A percentile compares a stretch with the other conserved stretches of the same genome.
Conservation (phyloP, 1,140 invertebrate genomes). For the Hypothenemus hampei region DNA sequence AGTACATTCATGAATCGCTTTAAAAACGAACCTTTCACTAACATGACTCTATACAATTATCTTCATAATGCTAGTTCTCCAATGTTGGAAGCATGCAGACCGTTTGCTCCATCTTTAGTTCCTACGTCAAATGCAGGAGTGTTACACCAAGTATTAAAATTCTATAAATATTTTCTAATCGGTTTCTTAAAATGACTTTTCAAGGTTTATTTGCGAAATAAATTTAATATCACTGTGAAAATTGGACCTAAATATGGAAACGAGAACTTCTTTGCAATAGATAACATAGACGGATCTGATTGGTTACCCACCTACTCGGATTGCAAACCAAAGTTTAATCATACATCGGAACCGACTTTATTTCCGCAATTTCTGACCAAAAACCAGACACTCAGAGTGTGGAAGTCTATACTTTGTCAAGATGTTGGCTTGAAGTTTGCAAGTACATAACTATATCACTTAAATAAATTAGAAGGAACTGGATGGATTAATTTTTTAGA, state of each 20-base stretch:
- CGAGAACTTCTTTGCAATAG: constrained; percentile 1
- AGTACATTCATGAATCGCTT: background rate
- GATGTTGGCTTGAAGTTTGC: background rate
- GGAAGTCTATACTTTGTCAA: constrained; percentile 2
- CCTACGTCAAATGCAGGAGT: background rate
- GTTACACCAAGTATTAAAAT: background rate
- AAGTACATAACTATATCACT: background rate
- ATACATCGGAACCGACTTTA: constrained; percentile 5
- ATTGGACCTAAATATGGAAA: constrained; percentile 6
- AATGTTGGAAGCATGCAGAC: background rate
- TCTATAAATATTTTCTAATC: background rate
- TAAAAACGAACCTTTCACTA: background rate
- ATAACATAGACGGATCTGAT: background rate
- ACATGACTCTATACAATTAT: constrained; percentile 1
- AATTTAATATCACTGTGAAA: constrained; percentile 1
- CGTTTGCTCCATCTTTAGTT: background rate
- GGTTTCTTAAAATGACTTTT: background rate
- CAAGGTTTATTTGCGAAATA: constrained; percentile 4
- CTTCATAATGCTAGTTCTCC: background rate
- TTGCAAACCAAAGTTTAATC: constrained; percentile 2
- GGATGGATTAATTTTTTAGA: background rate
- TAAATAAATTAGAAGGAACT: background rate
- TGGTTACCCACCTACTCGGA: background rate
- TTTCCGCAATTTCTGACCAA: constrained; percentile 11
- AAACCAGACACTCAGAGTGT: background rate